A percentile compares a stretch with the other conserved stretches of the same genome.
These are phyloP conservation scores for Onychostoma macrolepis DNA, from an alignment of 2,113 vertebrate species.

Conservation along the genomic window DNA sequence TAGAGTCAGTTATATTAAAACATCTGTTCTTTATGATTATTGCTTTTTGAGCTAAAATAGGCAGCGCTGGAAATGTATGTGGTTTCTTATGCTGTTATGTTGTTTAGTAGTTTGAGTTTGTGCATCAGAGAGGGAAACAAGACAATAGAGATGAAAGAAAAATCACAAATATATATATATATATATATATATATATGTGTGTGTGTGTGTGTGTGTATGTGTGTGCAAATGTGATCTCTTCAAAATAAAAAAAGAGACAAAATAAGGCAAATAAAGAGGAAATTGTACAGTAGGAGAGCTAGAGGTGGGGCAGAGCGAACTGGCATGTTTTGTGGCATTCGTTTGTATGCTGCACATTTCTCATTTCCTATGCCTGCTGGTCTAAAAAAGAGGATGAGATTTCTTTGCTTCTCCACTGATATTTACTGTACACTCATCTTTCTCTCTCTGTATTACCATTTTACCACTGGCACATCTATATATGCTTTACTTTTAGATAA, in stretches of 20 bases:
- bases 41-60: conserved; percentile 67
- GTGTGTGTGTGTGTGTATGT: background rate
- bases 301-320: background rate
- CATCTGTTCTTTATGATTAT: conserved; percentile 79
- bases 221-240: background rate
- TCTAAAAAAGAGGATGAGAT: conserved; percentile 19
- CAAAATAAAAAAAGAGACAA: background rate
- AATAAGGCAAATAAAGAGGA: background rate
- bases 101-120: background rate
- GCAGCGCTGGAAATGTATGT: conserved; percentile 8
- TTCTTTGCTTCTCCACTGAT: conserved; percentile 31
- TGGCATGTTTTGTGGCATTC: conserved; percentile 49
- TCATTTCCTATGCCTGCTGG: conserved; percentile 37
- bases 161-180: background rate
- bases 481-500: conserved; percentile 77
- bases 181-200: background rate
- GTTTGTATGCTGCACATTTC: conserved; percentile 46
- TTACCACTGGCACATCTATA: background rate
- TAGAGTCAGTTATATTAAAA: conserved; percentile 64
- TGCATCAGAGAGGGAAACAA: background rate
- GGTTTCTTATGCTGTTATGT: conserved; percentile 6
- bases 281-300: background rate
- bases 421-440: conserved; percentile 19
- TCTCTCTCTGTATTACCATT: background rate
- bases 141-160: background rate